phyloP scores from a whole-genome alignment of 2,797 vertebrate species.

The Dromococcyx pavoninus region DNA sequence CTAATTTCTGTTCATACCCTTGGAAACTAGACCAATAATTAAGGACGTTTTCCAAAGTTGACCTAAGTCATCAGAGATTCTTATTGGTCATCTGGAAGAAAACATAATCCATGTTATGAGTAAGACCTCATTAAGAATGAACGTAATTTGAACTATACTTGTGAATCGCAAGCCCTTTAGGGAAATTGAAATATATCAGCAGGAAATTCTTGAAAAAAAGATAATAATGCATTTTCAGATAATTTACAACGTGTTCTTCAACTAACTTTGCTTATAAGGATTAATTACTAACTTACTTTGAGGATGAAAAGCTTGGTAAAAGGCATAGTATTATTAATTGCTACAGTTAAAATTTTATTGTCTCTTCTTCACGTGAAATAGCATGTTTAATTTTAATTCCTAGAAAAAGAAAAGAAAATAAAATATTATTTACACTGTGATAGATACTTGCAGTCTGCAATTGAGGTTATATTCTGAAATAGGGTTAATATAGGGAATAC shows the following conservation, averaged over 20 bases:
- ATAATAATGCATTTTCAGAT: neutral
- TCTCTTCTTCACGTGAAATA: neutral
- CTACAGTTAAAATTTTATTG: neutral
- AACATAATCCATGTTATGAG: neutral
- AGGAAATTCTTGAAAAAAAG: neutral
- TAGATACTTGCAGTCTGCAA: neutral
- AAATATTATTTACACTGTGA: neutral
- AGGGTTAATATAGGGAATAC: neutral
- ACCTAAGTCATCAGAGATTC: neutral
- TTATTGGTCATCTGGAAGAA: neutral
- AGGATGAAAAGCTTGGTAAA: slow-evolving; percentile 17
- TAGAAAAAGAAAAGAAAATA: neutral
- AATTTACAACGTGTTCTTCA: slow-evolving; percentile 3
- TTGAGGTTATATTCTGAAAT: neutral
- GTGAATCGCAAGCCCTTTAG: neutral
- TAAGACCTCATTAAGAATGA: neutral
- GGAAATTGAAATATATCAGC: neutral
- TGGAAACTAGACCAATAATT: neutral
- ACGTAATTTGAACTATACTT: neutral
- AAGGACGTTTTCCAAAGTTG: neutral
- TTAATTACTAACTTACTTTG: slow-evolving; percentile 24
- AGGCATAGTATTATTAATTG: neutral
- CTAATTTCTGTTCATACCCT: neutral
- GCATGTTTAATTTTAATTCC: neutral
- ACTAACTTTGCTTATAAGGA: neutral